Evolutionary conservation across 2,888 invertebrate species (phyloP).

Genomic region (Agriotes lineatus): DNA sequence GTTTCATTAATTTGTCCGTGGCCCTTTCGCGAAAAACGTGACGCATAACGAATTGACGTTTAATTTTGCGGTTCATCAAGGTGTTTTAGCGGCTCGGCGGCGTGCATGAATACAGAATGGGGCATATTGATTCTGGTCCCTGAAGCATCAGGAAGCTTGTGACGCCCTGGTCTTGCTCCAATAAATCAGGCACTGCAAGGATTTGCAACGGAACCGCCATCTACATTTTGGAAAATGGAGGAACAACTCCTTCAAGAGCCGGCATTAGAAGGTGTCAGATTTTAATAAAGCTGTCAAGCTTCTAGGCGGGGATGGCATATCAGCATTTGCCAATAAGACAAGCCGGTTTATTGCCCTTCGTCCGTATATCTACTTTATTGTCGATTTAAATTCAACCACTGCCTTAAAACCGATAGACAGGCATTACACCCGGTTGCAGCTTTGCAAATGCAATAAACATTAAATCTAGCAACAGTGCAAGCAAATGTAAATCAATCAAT

Average conservation of each 20-base stretch:
- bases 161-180: slow-evolving; percentile 25
- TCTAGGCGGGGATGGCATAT: slow-evolving; percentile 7
- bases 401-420: slow-evolving; percentile 14
- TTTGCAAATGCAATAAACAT: slow-evolving; percentile 2
- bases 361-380: slow-evolving; percentile 5
- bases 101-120: slow-evolving; percentile 22
- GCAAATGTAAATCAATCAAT: slow-evolving; percentile 21
- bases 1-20: neutral
- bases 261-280: neutral
- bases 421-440: neutral
- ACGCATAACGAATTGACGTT: slow-evolving; percentile 17
- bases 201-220: slow-evolving; percentile 27
- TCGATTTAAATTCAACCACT: slow-evolving; percentile 3
- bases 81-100: slow-evolving; percentile 9
- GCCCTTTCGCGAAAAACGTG: slow-evolving; percentile 4
- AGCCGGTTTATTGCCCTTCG: too few species aligned
- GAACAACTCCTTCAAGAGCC: slow-evolving; percentile 12
- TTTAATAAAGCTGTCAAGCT: neutral
- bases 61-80: slow-evolving; percentile 22
- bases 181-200: slow-evolving; percentile 33
- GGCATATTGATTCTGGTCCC: slow-evolving; percentile 27
- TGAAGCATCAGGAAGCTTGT: slow-evolving; percentile 27
- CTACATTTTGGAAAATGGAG: slow-evolving; percentile 23
- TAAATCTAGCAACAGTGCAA: neutral
- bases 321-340: slow-evolving; percentile 1